A percentile compares a stretch with the other conserved stretches of the same genome.
These are phyloP conservation scores for Alexandromys fortis DNA, from an alignment of 2,113 vertebrate genomes.

Conservation along the genomic window DNA sequence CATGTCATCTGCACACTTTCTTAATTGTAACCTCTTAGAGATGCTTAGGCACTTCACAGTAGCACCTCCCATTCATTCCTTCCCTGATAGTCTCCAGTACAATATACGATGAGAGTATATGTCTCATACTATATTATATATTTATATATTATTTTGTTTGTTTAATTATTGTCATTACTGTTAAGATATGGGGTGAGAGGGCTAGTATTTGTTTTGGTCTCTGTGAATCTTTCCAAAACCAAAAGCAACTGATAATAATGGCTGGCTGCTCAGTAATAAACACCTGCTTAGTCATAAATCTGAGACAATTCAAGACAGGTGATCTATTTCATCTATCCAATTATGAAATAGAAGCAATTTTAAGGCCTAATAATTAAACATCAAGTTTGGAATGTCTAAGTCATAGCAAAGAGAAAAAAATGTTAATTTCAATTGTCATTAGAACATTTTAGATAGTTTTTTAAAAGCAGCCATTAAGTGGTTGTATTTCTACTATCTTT, in stretches of 20 bases:
- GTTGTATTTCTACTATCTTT: background rate
- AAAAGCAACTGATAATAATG: background rate
- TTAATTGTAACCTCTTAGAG: background rate
- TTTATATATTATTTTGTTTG: background rate
- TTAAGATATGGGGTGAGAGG: background rate
- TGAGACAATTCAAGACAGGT: background rate
- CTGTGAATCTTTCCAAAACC: background rate
- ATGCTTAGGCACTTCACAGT: background rate
- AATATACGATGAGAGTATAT: background rate
- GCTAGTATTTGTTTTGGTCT: background rate
- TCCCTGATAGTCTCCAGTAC: background rate
- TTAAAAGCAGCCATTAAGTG: background rate
- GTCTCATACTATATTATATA: background rate
- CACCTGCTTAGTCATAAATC: background rate
- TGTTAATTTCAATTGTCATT: background rate
- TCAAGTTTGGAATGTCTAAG: background rate
- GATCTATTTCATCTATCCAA: background rate
- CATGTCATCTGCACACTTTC: background rate
- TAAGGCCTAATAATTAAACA: background rate
- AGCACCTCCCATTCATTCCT: background rate
- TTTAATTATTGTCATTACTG: background rate
- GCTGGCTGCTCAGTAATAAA: background rate
- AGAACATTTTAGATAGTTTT: conserved; percentile 26
- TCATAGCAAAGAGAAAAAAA: background rate
- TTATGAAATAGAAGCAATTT: conserved; percentile 1